Evolutionary conservation across 2,888 invertebrate genomes (phyloP), one percentile per base, ranked within the genome.

Genomic region (Dichetophora obliterata): DNA sequence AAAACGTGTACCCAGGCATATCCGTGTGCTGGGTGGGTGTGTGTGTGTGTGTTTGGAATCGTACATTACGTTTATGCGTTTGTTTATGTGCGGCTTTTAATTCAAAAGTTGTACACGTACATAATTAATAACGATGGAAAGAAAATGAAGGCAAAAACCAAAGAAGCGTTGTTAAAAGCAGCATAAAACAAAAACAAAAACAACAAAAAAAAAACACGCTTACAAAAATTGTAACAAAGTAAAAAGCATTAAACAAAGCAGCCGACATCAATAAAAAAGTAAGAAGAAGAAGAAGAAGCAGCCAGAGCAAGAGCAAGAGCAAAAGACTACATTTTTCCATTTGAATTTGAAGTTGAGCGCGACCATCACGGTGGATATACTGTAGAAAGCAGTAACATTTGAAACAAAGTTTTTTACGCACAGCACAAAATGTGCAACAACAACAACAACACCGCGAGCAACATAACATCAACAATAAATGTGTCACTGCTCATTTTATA

Each of bases 31-130:
- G 6, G 31, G 61, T 80, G 69, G 75, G 50, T 78, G 63, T 75
- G 48, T 79, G 61, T 75, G 71, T 75, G 54, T 77, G 72, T 63
- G 70, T 81, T 57, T 71, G 24, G 27, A 27, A 43, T 3, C 43
- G 27, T 59, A 14, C 27, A 59, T 59, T 16, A 59, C 22, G 27
- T 24, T 31, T 59, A n/a, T 22, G 65, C 65, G 34, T 24, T 22
- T 63, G 9, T 34, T n/a, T 11, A 31, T 65, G 31, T n/a, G 31
- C 19, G 19, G 16, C 27, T 8, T n/a, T 65, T 31, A 31, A 34
- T 34, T 65, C 27, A 65, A 65, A 65, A n/a, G 14, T 65, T 14
- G 8, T 34, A 65, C 69, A 50, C 52, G 52, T 52, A 27, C 52
- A 52, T 34, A 52, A 65, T 65, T 31, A 69, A 50, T 69, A 69